Evolutionary conservation across 2,113 vertebrate genomes (phyloP).

Genomic region (Parus major): DNA sequence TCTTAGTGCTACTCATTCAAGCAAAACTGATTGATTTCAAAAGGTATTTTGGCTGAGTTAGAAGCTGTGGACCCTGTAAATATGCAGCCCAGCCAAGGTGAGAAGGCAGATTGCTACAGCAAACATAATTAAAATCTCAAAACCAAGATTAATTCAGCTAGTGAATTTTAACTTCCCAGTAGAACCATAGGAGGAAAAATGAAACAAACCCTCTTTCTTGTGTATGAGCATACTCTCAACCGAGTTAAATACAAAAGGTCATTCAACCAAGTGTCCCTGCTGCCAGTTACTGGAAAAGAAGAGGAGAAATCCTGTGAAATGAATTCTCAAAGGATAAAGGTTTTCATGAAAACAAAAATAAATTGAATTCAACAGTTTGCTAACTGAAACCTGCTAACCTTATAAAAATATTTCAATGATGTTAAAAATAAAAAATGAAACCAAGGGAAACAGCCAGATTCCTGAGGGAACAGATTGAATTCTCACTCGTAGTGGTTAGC

Average conservation of each 20-base stretch:
- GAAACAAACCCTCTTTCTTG: background rate
- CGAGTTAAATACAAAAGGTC: constrained; percentile 15
- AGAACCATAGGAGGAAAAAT: background rate
- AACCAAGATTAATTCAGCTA: background rate
- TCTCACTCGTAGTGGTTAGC: background rate
- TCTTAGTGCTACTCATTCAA: background rate
- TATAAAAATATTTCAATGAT: constrained; percentile 32
- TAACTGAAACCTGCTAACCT: constrained; percentile 30
- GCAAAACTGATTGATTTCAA: constrained; percentile 7
- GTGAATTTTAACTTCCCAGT: background rate
- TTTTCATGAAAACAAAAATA: constrained; percentile 50
- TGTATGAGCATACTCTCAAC: background rate
- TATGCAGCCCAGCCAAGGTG: background rate
- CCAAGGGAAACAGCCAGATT: background rate
- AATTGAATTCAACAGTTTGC: constrained; percentile 40
- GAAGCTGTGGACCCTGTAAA: background rate
- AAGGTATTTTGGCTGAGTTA: background rate
- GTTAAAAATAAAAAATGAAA: constrained; percentile 11
- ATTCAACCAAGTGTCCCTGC: background rate
- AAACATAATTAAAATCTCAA: constrained; percentile 27
- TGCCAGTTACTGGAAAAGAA: constrained; percentile 28
- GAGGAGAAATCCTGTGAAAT: constrained; percentile 2
- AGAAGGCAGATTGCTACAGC: background rate
- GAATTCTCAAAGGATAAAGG: constrained; percentile 16
- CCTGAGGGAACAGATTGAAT: constrained; percentile 21